These are phyloP conservation scores for Epinotia brunnichana DNA, from an alignment of 2,888 invertebrate genomes.

Conservation along the genomic window DNA sequence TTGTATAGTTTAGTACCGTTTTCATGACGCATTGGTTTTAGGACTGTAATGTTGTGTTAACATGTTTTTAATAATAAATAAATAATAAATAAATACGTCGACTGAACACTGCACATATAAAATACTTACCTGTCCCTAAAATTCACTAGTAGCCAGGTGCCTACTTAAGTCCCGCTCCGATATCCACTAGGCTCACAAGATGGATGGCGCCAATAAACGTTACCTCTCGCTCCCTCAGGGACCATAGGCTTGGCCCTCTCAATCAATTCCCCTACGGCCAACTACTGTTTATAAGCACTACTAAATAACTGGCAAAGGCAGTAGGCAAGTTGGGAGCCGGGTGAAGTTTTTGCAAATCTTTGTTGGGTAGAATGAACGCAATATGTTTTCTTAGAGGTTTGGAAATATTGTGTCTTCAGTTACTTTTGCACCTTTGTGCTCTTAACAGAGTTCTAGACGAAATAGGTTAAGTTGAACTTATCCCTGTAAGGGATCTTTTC, in stretches of 20 bases:
- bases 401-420: not conserved
- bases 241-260: conserved; percentile 15
- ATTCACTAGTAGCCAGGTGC: not conserved
- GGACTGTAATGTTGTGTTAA: no score
- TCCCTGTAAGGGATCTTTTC: no score
- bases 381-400: not conserved
- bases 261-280: conserved; percentile 21
- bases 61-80: no score
- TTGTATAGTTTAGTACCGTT: no score
- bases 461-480: no score
- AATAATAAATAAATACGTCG: no score
- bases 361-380: not conserved
- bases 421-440: no score
- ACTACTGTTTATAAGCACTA: conserved; percentile 24
- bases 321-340: not conserved
- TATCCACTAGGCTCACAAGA: conserved; percentile 8
- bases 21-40: no score
- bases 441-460: no score
- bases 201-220: conserved; percentile 24
- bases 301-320: conserved; percentile 23
- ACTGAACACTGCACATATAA: not conserved
- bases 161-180: conserved; percentile 1
- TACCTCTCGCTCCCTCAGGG: not conserved
- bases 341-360: conserved; percentile 1
- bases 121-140: not conserved